phyloP scores from a whole-genome alignment of 2,113 vertebrate genomes.

The Physeter macrocephalus region DNA sequence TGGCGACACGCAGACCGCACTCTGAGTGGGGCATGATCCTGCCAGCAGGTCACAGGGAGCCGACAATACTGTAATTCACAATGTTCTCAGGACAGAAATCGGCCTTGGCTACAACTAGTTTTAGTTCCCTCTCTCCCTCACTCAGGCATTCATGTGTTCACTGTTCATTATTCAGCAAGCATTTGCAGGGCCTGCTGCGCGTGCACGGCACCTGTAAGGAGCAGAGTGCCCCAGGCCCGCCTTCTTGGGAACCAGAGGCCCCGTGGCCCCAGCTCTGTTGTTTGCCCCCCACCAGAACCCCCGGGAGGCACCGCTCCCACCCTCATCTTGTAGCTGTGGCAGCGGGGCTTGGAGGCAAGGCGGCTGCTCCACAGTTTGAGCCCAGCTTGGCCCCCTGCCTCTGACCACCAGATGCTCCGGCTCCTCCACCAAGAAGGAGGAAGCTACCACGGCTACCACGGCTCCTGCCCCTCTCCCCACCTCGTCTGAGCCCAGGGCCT shows the following conservation, averaged over 20 bases:
- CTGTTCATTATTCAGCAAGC: accelerated
- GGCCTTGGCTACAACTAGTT: accelerated
- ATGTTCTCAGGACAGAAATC: not conserved
- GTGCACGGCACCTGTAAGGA: accelerated
- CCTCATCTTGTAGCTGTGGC: accelerated
- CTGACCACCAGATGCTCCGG: not conserved
- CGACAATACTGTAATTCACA: not conserved
- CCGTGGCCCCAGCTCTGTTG: accelerated
- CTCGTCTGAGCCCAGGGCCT: not conserved
- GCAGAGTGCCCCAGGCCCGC: not conserved
- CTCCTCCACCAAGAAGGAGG: not conserved
- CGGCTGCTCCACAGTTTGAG: not conserved
- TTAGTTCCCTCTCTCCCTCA: not conserved
- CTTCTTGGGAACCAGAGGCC: not conserved
- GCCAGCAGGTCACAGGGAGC: not conserved
- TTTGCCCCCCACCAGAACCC: too few species aligned
- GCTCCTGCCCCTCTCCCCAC: not conserved
- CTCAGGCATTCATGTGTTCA: not conserved
- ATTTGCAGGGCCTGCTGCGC: accelerated
- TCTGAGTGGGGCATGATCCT: not conserved
- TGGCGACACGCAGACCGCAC: not conserved
- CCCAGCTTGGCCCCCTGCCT: too few species aligned
- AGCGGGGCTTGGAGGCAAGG: not conserved
- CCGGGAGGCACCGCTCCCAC: accelerated
- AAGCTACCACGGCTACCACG: accelerated